Percentiles rank a stretch among this genome's conserved stretches.
These are phyloP conservation scores for Phacellophora camtschatica DNA, from an alignment of 30 jellyfish, hydroid and myxozoan species.

Conservation along the genomic window DNA sequence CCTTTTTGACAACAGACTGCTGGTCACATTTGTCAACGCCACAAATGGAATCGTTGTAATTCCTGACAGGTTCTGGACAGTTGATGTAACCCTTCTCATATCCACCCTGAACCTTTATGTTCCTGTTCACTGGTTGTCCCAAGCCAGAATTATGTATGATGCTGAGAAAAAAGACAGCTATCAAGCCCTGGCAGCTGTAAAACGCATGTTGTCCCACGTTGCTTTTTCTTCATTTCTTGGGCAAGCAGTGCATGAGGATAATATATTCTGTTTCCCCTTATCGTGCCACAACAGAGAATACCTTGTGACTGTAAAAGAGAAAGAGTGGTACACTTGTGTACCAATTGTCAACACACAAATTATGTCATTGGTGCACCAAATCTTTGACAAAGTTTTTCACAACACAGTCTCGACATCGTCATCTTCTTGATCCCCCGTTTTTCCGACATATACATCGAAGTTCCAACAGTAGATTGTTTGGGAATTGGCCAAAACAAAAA, in stretches of 20 bases:
- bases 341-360: not conserved
- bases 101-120: not conserved
- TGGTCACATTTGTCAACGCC: constrained; percentile 37
- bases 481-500: constrained; percentile 24
- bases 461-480: constrained; percentile 16
- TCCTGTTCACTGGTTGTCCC: not conserved
- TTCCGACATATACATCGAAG: not conserved
- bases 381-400: not conserved
- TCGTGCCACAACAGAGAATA: not conserved
- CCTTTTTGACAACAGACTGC: constrained; percentile 22
- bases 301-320: constrained; percentile 5
- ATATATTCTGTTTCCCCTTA: not conserved
- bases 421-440: not conserved
- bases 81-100: not conserved
- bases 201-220: too few relatives aligned
- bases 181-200: not conserved
- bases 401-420: constrained; percentile 8
- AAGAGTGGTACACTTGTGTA: constrained; percentile 13
- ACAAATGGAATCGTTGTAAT: constrained; percentile 34
- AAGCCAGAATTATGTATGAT: not conserved
- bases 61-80: constrained; percentile 53
- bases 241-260: not conserved
- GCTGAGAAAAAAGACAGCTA: constrained; percentile 10
- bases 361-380: constrained; percentile 2
- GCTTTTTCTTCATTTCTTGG: not conserved